Base-by-base conservation (phyloP, 2,888 invertebrate species). In the Brenthis hecate region DNA sequence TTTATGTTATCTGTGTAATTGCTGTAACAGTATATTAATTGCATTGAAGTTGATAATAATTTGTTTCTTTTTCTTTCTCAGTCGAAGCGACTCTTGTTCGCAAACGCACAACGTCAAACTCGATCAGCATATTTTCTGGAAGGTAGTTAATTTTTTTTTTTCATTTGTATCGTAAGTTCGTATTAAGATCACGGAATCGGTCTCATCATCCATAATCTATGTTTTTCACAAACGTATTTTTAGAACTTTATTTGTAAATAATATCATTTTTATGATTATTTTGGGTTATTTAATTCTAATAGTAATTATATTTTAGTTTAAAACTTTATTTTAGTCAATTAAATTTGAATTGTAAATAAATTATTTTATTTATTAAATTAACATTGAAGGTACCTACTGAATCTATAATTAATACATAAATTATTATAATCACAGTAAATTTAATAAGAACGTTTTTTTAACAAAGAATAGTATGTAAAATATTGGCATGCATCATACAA, bases 51-150 rank as follows among this genome's bases (percentile, higher is more conserved):
- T 16, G 32, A 13, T 51, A 68, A 61, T 66, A 54, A 66, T 55
- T 63, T 28, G 64, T 65, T 72, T 66, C 69, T 66, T 50, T 69
- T 71, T 74, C 77, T 61, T 81, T 94, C 94, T 73, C 93, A 96
- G 96, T 95, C 82, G 96, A 96, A 73, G 95, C 95, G 28, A 94
- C 94, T 72, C 93, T 96, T 69, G 95, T 96, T 63, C 93, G 96
- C 72, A 96, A 96, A 85, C 94, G 96, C 77, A 94, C 95, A 72
- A 93, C 95, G 70, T 95, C 95, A 71, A 96, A 95, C 81, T 95
- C 96, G 69, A 96, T 96, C 85, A 96, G 94, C 86, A 95, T 96
- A 89, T 96, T 96, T 88, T 95, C 96, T 57, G 94, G 94, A 76
- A 96, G 96, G 94, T 96, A 96, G 94, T 91, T 80, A 56, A 65